Evolutionary conservation across 2,888 invertebrate species (phyloP).

Genomic region (Dusona sp.): DNA sequence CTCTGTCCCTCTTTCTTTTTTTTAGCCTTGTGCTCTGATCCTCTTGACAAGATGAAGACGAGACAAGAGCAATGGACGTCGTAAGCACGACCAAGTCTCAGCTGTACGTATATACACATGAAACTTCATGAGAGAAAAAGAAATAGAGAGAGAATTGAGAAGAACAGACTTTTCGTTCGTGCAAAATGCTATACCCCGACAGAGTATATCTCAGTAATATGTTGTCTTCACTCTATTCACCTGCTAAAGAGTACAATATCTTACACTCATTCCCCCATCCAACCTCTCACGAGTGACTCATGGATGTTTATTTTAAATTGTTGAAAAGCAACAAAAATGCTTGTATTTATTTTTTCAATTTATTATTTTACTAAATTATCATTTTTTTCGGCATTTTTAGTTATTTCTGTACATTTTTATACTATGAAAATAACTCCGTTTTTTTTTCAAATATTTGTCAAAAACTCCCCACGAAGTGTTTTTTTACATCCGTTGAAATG

Average conservation of each 20-base stretch:
- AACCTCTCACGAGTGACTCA: slow-evolving; percentile 44
- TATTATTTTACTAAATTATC: neutral
- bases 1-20: neutral
- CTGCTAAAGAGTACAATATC: slow-evolving; percentile 40
- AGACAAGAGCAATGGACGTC: slow-evolving; percentile 52
- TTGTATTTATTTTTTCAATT: neutral
- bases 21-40: slow-evolving; percentile 19
- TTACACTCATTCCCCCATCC: slow-evolving; percentile 27
- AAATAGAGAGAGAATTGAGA: slow-evolving; percentile 12
- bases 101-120: neutral
- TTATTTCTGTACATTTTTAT: neutral
- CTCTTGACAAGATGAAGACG: slow-evolving; percentile 53
- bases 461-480: neutral
- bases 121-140: neutral
- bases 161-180: slow-evolving; percentile 9
- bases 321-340: neutral
- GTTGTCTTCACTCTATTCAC: slow-evolving; percentile 58
- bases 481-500: too few relatives aligned
- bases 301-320: neutral
- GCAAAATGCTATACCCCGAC: slow-evolving; percentile 22
- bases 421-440: neutral
- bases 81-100: slow-evolving; percentile 11
- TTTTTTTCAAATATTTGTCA: neutral
- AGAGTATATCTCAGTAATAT: slow-evolving; percentile 19
- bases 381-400: neutral